Evolutionary conservation across 2,113 vertebrate genomes (phyloP).

Genomic region (Gasterosteus aculeatus): DNA sequence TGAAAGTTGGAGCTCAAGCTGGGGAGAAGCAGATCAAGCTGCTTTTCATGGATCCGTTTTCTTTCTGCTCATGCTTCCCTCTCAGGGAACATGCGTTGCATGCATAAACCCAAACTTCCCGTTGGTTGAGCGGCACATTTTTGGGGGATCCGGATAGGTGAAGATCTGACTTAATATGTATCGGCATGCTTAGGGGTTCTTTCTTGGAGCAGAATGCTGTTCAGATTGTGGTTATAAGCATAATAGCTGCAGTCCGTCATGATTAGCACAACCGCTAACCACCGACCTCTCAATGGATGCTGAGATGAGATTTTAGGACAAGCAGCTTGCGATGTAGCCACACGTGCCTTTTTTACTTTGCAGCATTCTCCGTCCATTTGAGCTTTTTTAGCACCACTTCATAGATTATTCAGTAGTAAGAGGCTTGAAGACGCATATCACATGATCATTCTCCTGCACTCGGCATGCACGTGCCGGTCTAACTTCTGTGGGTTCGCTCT

Average conservation of each 20-base stretch:
- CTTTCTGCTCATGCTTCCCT: slow-evolving; percentile 26
- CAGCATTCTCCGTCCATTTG: not conserved
- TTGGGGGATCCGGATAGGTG: too few species aligned
- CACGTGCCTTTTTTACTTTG: not conserved
- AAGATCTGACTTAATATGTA: slow-evolving; percentile 32
- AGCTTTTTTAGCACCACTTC: not conserved
- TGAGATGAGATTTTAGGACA: not conserved
- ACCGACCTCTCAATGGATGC: not conserved
- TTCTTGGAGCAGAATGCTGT: slow-evolving; percentile 11
- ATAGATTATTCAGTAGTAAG: not conserved
- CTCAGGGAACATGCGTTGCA: slow-evolving; percentile 20
- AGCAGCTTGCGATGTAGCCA: not conserved
- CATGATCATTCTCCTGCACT: not conserved
- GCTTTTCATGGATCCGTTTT: slow-evolving; percentile 61
- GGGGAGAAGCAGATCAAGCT: slow-evolving; percentile 65
- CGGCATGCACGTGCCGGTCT: not conserved
- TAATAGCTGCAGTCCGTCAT: not conserved
- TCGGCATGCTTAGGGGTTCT: slow-evolving; percentile 11
- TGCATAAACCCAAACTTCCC: slow-evolving; percentile 44
- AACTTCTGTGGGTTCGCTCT: not conserved
- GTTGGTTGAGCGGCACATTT: slow-evolving; percentile 17
- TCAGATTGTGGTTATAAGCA: slow-evolving; percentile 17
- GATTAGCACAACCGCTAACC: not conserved
- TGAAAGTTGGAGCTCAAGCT: slow-evolving; percentile 56
- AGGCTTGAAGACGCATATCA: not conserved